phyloP scores from a whole-genome alignment of 2,888 invertebrate genomes.

The Lasioglossum villosulum region DNA sequence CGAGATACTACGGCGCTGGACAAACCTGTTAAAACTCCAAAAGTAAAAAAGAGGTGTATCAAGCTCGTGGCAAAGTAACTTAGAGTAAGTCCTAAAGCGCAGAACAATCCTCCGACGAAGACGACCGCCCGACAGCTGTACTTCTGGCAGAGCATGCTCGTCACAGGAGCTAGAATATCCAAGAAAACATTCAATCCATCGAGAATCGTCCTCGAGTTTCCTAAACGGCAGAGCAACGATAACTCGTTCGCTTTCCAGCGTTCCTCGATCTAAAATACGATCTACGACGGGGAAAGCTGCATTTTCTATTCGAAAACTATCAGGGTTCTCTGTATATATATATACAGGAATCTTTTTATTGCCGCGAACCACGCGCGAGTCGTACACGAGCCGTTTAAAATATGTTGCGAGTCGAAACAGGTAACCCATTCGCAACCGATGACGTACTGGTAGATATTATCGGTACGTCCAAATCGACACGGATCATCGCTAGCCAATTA shows the following conservation, averaged over 20 bases:
- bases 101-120: constrained; percentile 90
- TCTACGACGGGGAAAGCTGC: neutral
- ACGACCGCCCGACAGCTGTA: constrained; percentile 89
- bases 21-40: constrained; percentile 90
- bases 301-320: neutral
- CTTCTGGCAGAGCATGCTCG: constrained; percentile 90
- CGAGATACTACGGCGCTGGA: constrained; percentile 8
- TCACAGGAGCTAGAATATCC: constrained; percentile 88
- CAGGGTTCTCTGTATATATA: neutral
- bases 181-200: constrained; percentile 8
- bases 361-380: neutral
- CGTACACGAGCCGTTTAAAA: neutral
- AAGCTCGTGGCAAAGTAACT: constrained; percentile 90
- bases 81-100: constrained; percentile 89
- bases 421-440: neutral
- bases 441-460: neutral
- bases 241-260: neutral
- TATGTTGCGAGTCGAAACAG: neutral
- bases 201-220: neutral
- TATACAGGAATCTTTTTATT: neutral
- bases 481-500: neutral
- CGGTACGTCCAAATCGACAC: neutral
- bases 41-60: constrained; percentile 89
- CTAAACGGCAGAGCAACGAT: neutral
- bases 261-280: neutral